Evolutionary conservation across 2,797 vertebrate species (phyloP).

Genomic region (Cossypha caffra): DNA sequence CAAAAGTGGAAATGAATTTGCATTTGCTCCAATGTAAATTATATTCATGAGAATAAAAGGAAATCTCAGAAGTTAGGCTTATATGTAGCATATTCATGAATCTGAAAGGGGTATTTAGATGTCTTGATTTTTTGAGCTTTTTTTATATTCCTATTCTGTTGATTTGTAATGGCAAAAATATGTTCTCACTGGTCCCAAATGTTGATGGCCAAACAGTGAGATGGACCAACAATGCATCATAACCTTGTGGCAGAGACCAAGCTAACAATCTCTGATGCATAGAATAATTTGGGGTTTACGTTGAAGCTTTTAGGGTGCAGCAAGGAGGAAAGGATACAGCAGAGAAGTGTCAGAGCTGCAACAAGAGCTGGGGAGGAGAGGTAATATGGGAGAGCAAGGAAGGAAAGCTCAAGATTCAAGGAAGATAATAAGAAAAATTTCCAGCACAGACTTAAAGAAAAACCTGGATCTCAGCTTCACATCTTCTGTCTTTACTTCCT

Average conservation of each 20-base stretch:
- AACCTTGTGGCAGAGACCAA: background rate
- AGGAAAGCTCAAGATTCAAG: background rate
- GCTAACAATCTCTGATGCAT: background rate
- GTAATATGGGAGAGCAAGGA: background rate
- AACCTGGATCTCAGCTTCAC: background rate
- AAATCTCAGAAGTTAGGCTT: background rate
- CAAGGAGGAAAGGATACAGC: background rate
- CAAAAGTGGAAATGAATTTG: background rate
- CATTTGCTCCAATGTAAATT: constrained; percentile 12
- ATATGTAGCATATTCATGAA: background rate
- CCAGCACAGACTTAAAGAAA: background rate
- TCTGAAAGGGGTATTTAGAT: background rate
- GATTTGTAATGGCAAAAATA: background rate
- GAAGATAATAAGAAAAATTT: background rate
- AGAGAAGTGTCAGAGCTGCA: background rate
- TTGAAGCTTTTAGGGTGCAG: background rate
- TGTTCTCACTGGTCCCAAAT: background rate
- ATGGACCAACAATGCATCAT: rapidly evolving
- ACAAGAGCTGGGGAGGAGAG: background rate
- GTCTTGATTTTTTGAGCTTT: background rate
- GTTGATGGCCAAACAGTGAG: background rate
- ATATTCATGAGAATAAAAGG: constrained; percentile 9
- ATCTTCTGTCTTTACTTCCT: background rate
- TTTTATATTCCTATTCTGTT: background rate
- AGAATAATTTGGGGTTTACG: background rate